Evolutionary conservation across 2,888 invertebrate genomes (phyloP).

Genomic region (Hypercompe scribonia): DNA sequence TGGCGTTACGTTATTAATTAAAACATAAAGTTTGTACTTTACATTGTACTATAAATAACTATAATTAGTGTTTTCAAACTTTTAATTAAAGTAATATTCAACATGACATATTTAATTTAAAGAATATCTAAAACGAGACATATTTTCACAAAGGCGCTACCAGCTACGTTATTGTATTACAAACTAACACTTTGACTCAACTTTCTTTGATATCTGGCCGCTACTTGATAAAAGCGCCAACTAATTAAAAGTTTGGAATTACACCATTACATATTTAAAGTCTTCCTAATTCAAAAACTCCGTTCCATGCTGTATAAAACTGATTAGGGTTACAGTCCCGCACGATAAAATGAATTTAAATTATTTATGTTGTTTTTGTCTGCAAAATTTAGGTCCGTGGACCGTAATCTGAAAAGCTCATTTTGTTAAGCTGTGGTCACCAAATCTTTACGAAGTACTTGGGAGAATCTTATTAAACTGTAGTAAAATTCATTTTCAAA

Average conservation of each 20-base stretch:
- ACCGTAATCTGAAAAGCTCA: conserved; percentile 49
- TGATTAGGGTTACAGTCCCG: conserved; percentile 13
- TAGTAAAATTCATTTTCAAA: conserved; percentile 31
- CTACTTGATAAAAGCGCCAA: conserved; percentile 32
- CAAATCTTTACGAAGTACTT: conserved; percentile 48
- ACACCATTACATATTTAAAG: conserved; percentile 36
- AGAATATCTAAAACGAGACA: conserved; percentile 29
- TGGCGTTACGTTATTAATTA: not conserved
- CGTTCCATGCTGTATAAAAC: conserved; percentile 29
- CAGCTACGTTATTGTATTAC: conserved; percentile 36
- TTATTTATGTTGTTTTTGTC: conserved; percentile 27
- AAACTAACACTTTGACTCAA: conserved; percentile 38
- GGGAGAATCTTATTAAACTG: conserved; percentile 46
- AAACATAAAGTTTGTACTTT: not conserved
- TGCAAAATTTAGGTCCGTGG: conserved; percentile 20
- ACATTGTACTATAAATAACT: not conserved
- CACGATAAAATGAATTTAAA: conserved; percentile 22
- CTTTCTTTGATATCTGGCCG: conserved; percentile 38
- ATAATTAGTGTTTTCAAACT: not conserved
- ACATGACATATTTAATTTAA: not conserved
- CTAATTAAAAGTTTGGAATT: conserved; percentile 47
- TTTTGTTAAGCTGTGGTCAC: conserved; percentile 58
- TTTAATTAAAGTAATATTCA: not conserved
- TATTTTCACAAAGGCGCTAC: conserved; percentile 29
- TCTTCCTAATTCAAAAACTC: conserved; percentile 27